Percentiles rank a stretch among this genome's conserved stretches.
Conservation (phyloP, 1,140 invertebrate species). For the Diploscapter pachys region DNA sequence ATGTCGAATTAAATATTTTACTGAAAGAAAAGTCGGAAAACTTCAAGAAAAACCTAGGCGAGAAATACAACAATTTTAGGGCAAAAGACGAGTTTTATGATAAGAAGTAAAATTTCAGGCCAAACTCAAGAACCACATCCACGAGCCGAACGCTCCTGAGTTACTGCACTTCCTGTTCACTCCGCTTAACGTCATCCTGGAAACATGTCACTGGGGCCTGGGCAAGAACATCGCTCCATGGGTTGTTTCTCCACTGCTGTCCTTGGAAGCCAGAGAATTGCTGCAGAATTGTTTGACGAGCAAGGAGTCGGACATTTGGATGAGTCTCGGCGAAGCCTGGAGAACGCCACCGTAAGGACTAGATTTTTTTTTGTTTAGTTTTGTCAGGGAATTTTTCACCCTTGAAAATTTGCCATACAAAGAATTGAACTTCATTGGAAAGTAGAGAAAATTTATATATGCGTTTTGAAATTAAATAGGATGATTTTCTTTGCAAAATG, state of each 20-base stretch:
- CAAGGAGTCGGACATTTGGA: conserved; percentile 96
- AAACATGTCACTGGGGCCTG: conserved; percentile 69
- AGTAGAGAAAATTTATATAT: too few species aligned
- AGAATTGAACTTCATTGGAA: too few species aligned
- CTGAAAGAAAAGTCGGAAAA: too few species aligned
- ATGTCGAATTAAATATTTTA: too few species aligned
- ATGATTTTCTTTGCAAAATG: too few species aligned
- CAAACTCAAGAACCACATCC: conserved; percentile 91
- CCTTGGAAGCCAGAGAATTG: conserved; percentile 87
- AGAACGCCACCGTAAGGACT: conserved; percentile 62
- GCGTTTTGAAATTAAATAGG: too few species aligned
- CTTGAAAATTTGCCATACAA: too few species aligned
- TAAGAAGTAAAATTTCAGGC: conserved; percentile 62
- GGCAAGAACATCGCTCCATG: conserved; percentile 52
- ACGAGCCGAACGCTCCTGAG: conserved; percentile 97
- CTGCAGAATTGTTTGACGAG: conserved; percentile 93
- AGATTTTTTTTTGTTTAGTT: too few species aligned
- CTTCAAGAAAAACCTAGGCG: too few species aligned
- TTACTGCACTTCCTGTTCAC: conserved; percentile 97
- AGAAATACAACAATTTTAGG: too few species aligned
- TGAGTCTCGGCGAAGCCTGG: conserved; percentile 89
- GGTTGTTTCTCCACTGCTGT: conserved; percentile 81
- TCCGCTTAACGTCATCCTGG: conserved; percentile 89
- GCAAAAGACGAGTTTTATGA: too few species aligned
- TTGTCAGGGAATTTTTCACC: too few species aligned